Conservation (phyloP, 2,888 invertebrate species). For the Tetramorium bicarinatum region DNA sequence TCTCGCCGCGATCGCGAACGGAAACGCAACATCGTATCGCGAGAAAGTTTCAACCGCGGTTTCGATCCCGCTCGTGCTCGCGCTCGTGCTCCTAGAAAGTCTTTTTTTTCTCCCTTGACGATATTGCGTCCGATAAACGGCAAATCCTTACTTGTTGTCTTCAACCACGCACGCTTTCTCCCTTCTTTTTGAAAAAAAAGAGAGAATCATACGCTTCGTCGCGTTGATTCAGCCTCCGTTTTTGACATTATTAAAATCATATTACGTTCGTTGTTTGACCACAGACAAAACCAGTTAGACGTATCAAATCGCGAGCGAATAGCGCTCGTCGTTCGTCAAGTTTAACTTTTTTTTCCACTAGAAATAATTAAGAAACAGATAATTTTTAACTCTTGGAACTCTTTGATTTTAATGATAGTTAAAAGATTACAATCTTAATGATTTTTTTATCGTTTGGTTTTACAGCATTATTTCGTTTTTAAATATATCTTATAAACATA, state of each 20-base stretch:
- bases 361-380: not conserved
- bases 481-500: not conserved
- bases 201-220: not conserved
- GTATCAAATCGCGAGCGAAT: not conserved
- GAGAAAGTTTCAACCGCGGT: constrained; percentile 70
- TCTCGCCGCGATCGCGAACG: constrained; percentile 42
- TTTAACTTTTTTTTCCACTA: not conserved
- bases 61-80: constrained; percentile 60
- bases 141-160: constrained; percentile 43
- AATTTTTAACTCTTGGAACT: not conserved
- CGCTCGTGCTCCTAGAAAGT: constrained; percentile 67
- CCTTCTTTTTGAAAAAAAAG: constrained; percentile 51
- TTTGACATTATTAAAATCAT: not conserved
- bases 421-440: not conserved
- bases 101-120: constrained; percentile 62
- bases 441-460: not conserved
- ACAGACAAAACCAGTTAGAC: not conserved
- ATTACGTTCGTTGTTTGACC: not conserved
- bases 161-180: constrained; percentile 65
- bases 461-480: too few relatives aligned
- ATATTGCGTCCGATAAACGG: constrained; percentile 64
- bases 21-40: constrained; percentile 52
- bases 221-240: not conserved
- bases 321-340: not conserved
- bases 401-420: not conserved